Evolutionary conservation across 2,888 invertebrate species (phyloP), one percentile per base, ranked within the genome.

Genomic region (Thymelicus acteon): DNA sequence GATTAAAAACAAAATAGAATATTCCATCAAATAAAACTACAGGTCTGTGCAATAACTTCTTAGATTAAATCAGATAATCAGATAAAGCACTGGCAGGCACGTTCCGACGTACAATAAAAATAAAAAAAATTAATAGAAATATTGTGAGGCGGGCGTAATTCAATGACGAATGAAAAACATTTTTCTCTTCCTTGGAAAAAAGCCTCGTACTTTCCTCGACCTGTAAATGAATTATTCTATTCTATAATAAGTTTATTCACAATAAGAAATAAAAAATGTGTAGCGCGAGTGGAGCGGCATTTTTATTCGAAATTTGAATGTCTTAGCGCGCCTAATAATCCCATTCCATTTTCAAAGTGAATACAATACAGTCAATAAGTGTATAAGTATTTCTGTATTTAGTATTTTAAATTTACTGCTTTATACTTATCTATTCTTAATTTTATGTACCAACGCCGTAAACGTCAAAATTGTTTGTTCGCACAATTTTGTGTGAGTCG

Each of bases 231-330:
- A 90, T 92, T 92, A 92, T 91, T 89, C 83, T 89, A 87, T 91
- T 91, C 85, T 86, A 86, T 91, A 90, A 91, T 90, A 90, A 87
- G 83, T 90, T 91, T 88, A 91, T 87, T 91, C 81, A 91, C 90
- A 92, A 90, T 90, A 85, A 74, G 70, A 60, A 65, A 71, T 58
- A 48, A 60, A 60, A 58, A 71, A n/a, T 60, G 52, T 65, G n/a
- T 54, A 64, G 49, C 52, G 65, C 31, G 63, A 71, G 58, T 69
- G 62, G 69, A 58, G 48, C 57, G 74, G 52, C 19, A 61, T 7
- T 66, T 66, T 66, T 61, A 66, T 65, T 65, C 15, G n/a, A 57
- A 69, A 61, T 65, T 65, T 39, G n/a, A 63, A 69, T 63, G 62
- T 63, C 62, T 62, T 52, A 60, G 39, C 57, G 54, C 15, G 47